Evolutionary conservation across 2,888 invertebrate genomes (phyloP).

Genomic region (Cephus pulcher): DNA sequence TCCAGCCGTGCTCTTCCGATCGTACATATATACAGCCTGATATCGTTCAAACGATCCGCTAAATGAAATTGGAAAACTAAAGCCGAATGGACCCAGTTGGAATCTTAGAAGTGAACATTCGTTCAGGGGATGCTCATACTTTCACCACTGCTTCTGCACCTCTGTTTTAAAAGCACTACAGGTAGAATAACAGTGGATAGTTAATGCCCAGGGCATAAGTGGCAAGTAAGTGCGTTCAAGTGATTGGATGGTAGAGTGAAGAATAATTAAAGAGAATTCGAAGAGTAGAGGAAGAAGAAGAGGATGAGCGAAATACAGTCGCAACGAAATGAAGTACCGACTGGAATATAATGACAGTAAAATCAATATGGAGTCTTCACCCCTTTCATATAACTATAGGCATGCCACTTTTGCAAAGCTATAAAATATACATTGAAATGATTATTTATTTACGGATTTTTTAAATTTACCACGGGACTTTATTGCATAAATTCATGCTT

Average conservation of each 20-base stretch:
- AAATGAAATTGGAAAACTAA: constrained; percentile 21
- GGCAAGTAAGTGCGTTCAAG: constrained; percentile 33
- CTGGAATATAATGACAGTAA: background rate
- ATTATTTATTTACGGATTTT: background rate
- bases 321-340: background rate
- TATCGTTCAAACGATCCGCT: constrained; percentile 15
- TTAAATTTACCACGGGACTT: background rate
- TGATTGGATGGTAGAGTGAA: constrained; percentile 34
- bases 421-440: background rate
- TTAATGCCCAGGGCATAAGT: constrained; percentile 33
- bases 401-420: background rate
- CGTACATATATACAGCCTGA: background rate
- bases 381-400: background rate
- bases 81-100: background rate
- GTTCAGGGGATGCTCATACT: background rate
- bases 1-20: constrained; percentile 1
- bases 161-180: constrained; percentile 7
- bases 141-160: background rate
- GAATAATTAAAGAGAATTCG: constrained; percentile 40
- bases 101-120: constrained; percentile 1
- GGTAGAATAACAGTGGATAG: constrained; percentile 25
- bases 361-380: background rate
- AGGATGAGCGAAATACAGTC: constrained; percentile 2
- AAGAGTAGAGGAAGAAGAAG: constrained; percentile 20
- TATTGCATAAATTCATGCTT: background rate